Conservation (phyloP, 2,888 invertebrate species). For the Himalopsyche japonica region DNA sequence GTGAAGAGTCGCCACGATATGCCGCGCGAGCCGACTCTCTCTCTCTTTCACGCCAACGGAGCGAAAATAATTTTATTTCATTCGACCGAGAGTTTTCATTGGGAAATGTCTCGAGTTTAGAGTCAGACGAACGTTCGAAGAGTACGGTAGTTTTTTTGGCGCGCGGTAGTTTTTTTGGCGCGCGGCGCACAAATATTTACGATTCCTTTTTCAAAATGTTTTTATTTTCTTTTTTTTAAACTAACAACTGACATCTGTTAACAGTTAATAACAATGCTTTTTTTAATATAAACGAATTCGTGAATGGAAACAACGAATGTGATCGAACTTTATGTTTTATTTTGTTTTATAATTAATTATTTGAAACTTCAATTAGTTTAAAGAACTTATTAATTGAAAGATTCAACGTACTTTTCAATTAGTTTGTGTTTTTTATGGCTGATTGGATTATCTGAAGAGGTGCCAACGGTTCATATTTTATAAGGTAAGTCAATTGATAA, state of each 20-base stretch:
- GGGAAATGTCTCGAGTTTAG: background rate
- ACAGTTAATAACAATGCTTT: background rate
- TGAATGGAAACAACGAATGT: background rate
- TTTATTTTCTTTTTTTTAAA: background rate
- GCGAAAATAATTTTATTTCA: background rate
- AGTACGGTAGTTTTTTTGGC: background rate
- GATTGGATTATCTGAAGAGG: background rate
- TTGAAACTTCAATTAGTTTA: background rate
- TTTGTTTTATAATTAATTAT: background rate
- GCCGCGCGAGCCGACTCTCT: background rate
- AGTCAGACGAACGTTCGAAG: background rate
- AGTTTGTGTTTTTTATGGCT: background rate
- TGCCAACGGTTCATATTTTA: background rate
- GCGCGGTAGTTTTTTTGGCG: background rate
- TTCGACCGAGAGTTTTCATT: slow-evolving; percentile 1
- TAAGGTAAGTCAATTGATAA: background rate
- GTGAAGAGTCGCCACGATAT: background rate
- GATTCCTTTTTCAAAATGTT: background rate
- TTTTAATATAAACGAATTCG: background rate
- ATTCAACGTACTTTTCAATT: background rate
- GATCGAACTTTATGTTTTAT: background rate
- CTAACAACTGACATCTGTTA: background rate
- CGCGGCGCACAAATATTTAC: background rate
- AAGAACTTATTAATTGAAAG: background rate
- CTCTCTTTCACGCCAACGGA: background rate